Base-by-base conservation (phyloP, 2,113 vertebrate genomes). In the Gallinago undulata region DNA sequence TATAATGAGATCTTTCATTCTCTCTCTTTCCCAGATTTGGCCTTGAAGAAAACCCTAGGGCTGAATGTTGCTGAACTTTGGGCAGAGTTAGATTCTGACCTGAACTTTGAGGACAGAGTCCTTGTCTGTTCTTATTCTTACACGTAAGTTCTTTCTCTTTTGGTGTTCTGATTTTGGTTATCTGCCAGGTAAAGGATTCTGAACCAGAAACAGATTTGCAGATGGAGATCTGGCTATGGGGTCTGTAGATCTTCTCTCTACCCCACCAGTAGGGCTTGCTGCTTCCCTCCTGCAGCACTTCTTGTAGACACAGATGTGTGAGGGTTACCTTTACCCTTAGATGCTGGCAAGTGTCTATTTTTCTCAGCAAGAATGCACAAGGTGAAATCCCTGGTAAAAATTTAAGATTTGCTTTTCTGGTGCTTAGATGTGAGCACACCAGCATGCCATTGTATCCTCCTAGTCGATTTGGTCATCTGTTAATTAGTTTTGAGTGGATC, bases 1-100 rank as follows among this genome's bases (percentile, higher is more conserved):
- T 41, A 75, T 82, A 89, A 84, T 78, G 84, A 96, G 84, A 87
- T 75, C 80, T 84, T 93, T 93, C 91, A 35, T 87, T 84, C 66
- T 92, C 12, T 88, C 33, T 82, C 48, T 83, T 93, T 87, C 57
- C 70, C 31, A 55, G 69, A 79, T 89, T 62, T 87, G 67, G 41
- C 77, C 92, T 87, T 87, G 70, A 91, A 95, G 85, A 84, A 93
- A 81, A 94, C 37, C 45, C 28, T 89, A 7, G 23, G 86, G 66
- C 73, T 79, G 74, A 87, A 83, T 51, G 70, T 51, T 77, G 11
- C 86, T 94, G 91, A 94, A 94, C 76, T 87, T 91, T 55, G 74
- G 66, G 50, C 25, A 79, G 56, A 70, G 37, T 74, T 82, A 59
- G 27, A 89, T 89, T 87, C 64, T 94, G 76, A 92, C 63, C 43